phyloP scores from a whole-genome alignment of 2,888 invertebrate genomes.

The Cabera pusaria region DNA sequence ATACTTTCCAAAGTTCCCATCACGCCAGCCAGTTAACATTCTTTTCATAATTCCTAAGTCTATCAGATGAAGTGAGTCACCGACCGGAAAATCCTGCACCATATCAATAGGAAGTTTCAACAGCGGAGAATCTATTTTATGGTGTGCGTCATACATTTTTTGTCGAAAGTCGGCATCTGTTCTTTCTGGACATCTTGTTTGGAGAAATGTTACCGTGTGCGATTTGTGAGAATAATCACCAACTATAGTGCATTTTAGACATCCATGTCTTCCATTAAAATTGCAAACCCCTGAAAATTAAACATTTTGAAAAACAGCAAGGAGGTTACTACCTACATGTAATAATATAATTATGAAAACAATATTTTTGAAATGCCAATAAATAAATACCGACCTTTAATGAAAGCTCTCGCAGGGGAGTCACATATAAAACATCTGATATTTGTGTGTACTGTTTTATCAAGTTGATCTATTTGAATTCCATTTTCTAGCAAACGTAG shows the following conservation, averaged over 20 bases:
- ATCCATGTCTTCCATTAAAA: constrained; percentile 19
- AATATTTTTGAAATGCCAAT: not conserved
- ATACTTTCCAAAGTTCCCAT: constrained; percentile 6
- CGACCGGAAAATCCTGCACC: constrained; percentile 33
- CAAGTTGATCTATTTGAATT: constrained; percentile 11
- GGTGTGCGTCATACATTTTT: constrained; percentile 30
- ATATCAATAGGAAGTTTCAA: constrained; percentile 31
- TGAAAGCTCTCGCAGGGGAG: too few species aligned
- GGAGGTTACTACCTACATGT: too few species aligned
- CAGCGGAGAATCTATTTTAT: constrained; percentile 31
- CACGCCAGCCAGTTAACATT: constrained; percentile 8
- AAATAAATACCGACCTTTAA: not conserved
- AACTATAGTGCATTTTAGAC: constrained; percentile 14
- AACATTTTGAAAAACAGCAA: not conserved
- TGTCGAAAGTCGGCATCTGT: constrained; percentile 26
- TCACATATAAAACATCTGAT: constrained; percentile 12
- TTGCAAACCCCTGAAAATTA: constrained; percentile 4
- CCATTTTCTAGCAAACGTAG: constrained; percentile 6
- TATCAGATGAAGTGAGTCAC: constrained; percentile 33
- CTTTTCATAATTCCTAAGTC: constrained; percentile 35
- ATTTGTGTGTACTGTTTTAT: constrained; percentile 5
- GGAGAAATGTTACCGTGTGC: constrained; percentile 7
- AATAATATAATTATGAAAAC: not conserved
- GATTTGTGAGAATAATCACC: constrained; percentile 22
- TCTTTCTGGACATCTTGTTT: not conserved